Evolutionary conservation across 2,797 vertebrate species (phyloP).

Genomic region (Chrysolophus pictus): DNA sequence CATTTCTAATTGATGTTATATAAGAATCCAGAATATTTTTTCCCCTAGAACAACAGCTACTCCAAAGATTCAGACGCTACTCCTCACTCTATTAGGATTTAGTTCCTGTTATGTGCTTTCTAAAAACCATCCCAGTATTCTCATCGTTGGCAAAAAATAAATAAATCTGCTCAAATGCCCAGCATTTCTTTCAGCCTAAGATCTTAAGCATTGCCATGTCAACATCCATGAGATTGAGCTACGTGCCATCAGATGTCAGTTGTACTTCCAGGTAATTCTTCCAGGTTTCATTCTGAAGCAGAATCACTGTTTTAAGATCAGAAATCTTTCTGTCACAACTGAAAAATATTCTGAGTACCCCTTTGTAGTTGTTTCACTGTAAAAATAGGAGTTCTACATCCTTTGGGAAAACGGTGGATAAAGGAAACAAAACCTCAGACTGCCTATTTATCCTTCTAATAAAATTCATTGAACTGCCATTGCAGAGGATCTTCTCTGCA

Average conservation of each 20-base stretch:
- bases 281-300: background rate
- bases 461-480: background rate
- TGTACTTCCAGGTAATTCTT: background rate
- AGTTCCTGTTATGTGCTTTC: background rate
- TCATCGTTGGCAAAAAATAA: background rate
- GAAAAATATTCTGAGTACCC: background rate
- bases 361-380: background rate
- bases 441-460: background rate
- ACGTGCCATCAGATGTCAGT: background rate
- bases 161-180: background rate
- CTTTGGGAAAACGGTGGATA: background rate
- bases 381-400: fast-evolving
- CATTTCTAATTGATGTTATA: background rate
- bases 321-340: background rate
- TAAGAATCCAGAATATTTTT: background rate
- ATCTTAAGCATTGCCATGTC: background rate
- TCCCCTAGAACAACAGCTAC: background rate
- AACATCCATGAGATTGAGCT: fast-evolving
- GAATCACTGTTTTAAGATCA: background rate
- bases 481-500: background rate
- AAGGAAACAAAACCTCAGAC: background rate
- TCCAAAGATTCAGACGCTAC: background rate
- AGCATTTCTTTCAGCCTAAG: background rate
- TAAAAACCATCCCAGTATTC: background rate
- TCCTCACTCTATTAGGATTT: background rate